These are phyloP conservation scores for Galendromus occidentalis DNA, from an alignment of 1,140 invertebrate species.

Conservation along the genomic window DNA sequence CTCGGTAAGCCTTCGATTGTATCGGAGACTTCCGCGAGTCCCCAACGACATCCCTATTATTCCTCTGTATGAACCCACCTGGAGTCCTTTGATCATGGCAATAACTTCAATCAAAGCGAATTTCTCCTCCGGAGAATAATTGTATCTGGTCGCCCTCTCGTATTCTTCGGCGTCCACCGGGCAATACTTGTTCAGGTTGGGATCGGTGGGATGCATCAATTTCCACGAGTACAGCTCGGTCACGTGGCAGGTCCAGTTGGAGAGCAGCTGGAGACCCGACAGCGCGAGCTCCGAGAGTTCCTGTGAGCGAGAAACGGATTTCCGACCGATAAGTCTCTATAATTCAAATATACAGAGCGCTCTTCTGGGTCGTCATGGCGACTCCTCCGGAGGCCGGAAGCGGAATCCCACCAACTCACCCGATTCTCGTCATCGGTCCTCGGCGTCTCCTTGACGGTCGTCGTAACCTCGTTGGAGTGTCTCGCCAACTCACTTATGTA, in stretches of 20 bases:
- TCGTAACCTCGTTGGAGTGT: slow-evolving; percentile 80
- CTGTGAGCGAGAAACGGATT: slow-evolving; percentile 25
- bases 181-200: slow-evolving; percentile 76
- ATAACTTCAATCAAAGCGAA: slow-evolving; percentile 88
- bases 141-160: slow-evolving; percentile 91
- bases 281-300: slow-evolving; percentile 78
- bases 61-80: slow-evolving; percentile 36
- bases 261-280: slow-evolving; percentile 72
- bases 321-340: too few species aligned
- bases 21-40: too few species aligned
- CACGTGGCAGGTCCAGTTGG: slow-evolving; percentile 90
- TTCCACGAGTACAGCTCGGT: slow-evolving; percentile 98
- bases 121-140: slow-evolving; percentile 93
- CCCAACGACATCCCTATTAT: too few species aligned
- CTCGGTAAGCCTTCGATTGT: too few species aligned
- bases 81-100: slow-evolving; percentile 96
- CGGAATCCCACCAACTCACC: too few species aligned
- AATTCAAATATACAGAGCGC: too few species aligned
- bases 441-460: slow-evolving; percentile 70
- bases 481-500: slow-evolving; percentile 90
- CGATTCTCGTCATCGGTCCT: slow-evolving; percentile 72
- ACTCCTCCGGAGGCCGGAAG: too few species aligned
- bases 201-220: slow-evolving; percentile 88
- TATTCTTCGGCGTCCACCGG: slow-evolving; percentile 96
- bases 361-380: too few species aligned